Conservation (phyloP, 2,888 invertebrate genomes). For the Arenicola marina region DNA sequence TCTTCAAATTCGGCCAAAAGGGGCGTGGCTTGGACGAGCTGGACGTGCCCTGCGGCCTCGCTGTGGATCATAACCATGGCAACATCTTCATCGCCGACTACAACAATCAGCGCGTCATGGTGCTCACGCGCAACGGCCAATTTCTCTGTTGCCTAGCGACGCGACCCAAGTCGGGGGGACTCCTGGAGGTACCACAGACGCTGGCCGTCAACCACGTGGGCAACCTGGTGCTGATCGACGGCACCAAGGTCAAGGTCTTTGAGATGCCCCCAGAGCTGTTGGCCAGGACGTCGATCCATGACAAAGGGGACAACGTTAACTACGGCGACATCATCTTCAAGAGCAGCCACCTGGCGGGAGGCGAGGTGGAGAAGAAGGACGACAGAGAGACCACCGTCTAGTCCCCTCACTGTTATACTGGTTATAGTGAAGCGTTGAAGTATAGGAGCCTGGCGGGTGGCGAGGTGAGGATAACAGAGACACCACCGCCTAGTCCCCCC, state of each 20-base stretch:
- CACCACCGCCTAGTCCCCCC: no score
- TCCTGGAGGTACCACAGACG: constrained; percentile 20
- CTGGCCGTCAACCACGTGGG: constrained; percentile 19
- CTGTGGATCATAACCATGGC: constrained; percentile 36
- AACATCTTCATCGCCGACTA: constrained; percentile 28
- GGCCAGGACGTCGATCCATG: no score
- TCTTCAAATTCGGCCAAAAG: constrained; percentile 45
- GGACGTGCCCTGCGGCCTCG: constrained; percentile 50
- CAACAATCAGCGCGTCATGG: constrained; percentile 17
- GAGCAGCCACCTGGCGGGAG: no score
- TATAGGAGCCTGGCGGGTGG: no score
- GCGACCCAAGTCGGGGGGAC: constrained; percentile 6
- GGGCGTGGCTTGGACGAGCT: constrained; percentile 44
- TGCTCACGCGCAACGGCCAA: constrained; percentile 19
- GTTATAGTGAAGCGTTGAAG: no score
- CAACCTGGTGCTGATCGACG: constrained; percentile 25
- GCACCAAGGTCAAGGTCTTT: constrained; percentile 25
- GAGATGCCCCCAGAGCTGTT: neutral
- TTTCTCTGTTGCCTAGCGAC: constrained; percentile 14
- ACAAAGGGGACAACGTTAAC: no score
- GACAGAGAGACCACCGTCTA: no score
- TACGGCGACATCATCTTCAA: no score
- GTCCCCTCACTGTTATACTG: no score
- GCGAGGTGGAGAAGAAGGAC: no score
- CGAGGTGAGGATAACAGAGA: no score